These are phyloP conservation scores for Plusia festucae DNA, from an alignment of 2,888 invertebrate genomes.

Conservation along the genomic window DNA sequence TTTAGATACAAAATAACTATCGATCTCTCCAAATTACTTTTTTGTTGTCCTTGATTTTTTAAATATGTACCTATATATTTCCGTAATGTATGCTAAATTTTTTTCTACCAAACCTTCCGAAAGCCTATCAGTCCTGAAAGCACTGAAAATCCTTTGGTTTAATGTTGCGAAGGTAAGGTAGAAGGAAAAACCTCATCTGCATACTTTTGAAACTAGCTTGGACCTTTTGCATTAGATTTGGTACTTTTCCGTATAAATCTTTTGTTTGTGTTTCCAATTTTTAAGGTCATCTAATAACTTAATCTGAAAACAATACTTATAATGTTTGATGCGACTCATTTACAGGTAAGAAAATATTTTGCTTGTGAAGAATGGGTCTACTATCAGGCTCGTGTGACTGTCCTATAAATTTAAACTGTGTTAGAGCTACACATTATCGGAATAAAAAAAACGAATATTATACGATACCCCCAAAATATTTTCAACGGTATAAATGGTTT, in stretches of 20 bases:
- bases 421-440: too few relatives aligned
- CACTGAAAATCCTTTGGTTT: conserved; percentile 43
- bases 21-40: too few relatives aligned
- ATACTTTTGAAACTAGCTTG: conserved; percentile 20
- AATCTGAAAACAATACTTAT: neutral
- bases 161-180: conserved; percentile 14
- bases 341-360: too few relatives aligned
- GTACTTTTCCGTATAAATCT: conserved; percentile 5
- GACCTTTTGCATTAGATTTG: conserved; percentile 9
- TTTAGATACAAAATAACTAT: too few relatives aligned
- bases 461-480: too few relatives aligned
- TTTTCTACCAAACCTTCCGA: conserved; percentile 26
- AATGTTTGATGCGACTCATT: too few relatives aligned
- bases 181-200: conserved; percentile 20
- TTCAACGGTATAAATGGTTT: too few relatives aligned
- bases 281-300: neutral
- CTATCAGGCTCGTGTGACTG: too few relatives aligned
- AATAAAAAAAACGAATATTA: too few relatives aligned
- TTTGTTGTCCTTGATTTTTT: conserved; percentile 21
- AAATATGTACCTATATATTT: too few relatives aligned
- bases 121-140: conserved; percentile 37
- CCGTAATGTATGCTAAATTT: conserved; percentile 34
- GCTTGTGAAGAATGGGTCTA: too few relatives aligned
- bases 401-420: too few relatives aligned
- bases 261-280: neutral